Evolutionary conservation across 2,888 invertebrate genomes (phyloP).

Genomic region (Zaprionus obscuricornis): DNA sequence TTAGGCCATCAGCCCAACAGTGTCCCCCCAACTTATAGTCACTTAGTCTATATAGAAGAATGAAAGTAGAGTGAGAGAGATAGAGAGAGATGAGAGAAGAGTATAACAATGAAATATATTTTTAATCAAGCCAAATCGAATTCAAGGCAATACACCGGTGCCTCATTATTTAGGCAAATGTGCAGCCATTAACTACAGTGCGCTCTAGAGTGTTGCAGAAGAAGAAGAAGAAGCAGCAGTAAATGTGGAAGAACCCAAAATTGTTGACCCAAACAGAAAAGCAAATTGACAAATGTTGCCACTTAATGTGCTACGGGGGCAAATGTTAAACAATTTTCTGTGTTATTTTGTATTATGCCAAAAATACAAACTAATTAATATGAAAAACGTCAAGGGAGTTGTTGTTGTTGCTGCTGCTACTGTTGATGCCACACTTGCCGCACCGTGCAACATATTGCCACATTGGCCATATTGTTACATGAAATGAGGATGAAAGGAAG

Average conservation of each 20-base stretch:
- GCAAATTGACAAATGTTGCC: conserved; percentile 77
- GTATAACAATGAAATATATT: conserved; percentile 73
- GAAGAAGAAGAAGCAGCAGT: background rate
- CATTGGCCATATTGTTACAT: conserved; percentile 23
- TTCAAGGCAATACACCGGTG: conserved; percentile 78
- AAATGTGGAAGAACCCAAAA: conserved; percentile 1
- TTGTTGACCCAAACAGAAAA: conserved; percentile 56
- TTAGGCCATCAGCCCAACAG: conserved; percentile 11
- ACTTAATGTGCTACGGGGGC: conserved; percentile 71
- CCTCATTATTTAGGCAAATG: conserved; percentile 78
- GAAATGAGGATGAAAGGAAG: too few species aligned
- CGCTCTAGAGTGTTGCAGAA: background rate
- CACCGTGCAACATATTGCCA: conserved; percentile 19
- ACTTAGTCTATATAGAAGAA: too few species aligned
- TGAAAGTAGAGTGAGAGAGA: too few species aligned
- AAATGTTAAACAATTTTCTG: conserved; percentile 75
- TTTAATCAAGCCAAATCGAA: conserved; percentile 78
- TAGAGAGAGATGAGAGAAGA: too few species aligned
- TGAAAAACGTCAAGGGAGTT: conserved; percentile 50
- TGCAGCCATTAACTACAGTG: conserved; percentile 73
- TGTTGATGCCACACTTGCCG: conserved; percentile 6
- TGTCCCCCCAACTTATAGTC: conserved; percentile 21
- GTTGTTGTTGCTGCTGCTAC: too few species aligned
- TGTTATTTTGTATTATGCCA: conserved; percentile 67
- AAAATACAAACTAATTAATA: conserved; percentile 78